phyloP scores from a whole-genome alignment of 2,113 vertebrate species.

The Alethe diademata region DNA sequence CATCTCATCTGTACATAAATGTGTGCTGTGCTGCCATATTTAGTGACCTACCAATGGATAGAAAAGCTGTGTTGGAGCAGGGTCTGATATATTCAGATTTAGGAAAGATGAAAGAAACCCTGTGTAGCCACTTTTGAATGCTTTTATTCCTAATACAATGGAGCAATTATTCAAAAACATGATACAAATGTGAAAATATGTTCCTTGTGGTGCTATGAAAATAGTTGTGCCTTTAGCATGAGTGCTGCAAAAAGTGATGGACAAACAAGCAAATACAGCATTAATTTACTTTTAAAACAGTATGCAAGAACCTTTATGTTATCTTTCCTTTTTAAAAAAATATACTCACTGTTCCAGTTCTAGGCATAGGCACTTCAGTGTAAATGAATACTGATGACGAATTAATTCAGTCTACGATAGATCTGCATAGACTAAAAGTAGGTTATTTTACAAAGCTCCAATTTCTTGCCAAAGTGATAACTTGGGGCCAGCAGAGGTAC shows the following conservation, averaged over 20 bases:
- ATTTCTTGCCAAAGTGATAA: conserved; percentile 49
- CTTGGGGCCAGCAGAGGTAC: conserved; percentile 32
- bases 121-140: background rate
- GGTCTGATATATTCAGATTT: background rate
- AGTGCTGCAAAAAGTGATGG: background rate
- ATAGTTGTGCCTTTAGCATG: background rate
- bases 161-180: conserved; percentile 13
- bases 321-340: background rate
- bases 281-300: conserved; percentile 9
- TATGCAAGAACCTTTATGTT: background rate
- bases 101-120: background rate
- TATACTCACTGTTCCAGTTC: background rate
- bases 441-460: conserved; percentile 1
- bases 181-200: background rate
- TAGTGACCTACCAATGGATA: background rate
- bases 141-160: background rate
- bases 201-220: conserved; percentile 5
- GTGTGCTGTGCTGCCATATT: background rate
- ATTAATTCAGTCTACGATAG: conserved; percentile 39
- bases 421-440: conserved; percentile 51
- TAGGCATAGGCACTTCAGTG: background rate
- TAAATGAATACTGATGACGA: conserved; percentile 53
- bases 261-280: background rate
- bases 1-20: background rate
- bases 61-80: background rate